Base-by-base conservation (phyloP, 1,140 invertebrate genomes). In the Drosophila sturtevanti region DNA sequence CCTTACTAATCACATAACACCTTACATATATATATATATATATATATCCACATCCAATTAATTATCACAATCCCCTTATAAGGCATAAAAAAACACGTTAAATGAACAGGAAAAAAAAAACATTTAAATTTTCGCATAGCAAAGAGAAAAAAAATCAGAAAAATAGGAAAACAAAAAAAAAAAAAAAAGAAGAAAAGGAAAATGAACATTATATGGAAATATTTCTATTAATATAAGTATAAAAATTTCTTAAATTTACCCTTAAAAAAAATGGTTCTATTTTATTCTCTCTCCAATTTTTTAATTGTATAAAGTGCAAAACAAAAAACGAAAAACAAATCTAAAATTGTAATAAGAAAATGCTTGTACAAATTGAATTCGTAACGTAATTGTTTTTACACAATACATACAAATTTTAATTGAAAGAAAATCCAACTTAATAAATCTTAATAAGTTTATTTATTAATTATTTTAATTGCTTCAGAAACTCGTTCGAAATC, bases 1-100 rank as follows among this genome's bases (percentile, higher is more conserved):
- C 56, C 18, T 55, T 38, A 70, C 51, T 31, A 72, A 58, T 38
- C 22, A 72, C 6, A 24, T 52, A 21, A 34, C 7, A 34, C 31
- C 31, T 34, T 34, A 1, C 31, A 34, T 9, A 34, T 34, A 34
- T 34, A 34, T 24, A n/a, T n/a, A n/a, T n/a, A n/a, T n/a, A n/a
- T n/a, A 22, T 54, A 12, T 22, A 18, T 12, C 10, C n/a, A 35
- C 48, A 52, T 52, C 48, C 48, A 52, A 52, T 18, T 22, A 18
- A 54, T 12, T 35, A 35, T 35, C 34, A 38, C 37, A n/a, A 4
- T 38, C 1, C 48, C 48, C 21, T 12, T 18, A n/a, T 48, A 48
- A 48, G 16, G n/a, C n/a, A n/a, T 16, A 48, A 9, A 48, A 44
- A 44, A 14, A 18, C 41, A 48, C 14, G 16, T 48, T 21, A 48